Percentiles rank a stretch among this genome's conserved stretches.
Conservation (phyloP, 2,888 invertebrate genomes). For the Heteropelma amictum region DNA sequence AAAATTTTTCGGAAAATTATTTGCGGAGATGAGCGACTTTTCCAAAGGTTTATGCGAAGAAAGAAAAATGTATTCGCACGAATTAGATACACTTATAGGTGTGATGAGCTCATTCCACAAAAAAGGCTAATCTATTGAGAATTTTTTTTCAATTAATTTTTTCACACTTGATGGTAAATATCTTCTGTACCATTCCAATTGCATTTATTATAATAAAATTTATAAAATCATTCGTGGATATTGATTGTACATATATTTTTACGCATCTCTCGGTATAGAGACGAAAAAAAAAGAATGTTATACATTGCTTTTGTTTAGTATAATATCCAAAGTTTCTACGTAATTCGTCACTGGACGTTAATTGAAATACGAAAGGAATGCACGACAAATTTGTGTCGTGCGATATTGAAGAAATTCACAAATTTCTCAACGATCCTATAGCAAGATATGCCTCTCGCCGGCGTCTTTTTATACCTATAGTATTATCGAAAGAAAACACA, state of each 20-base stretch:
- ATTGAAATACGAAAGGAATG: background rate
- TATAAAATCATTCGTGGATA: conserved; percentile 12
- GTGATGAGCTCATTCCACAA: conserved; percentile 56
- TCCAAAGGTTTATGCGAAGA: too few species aligned
- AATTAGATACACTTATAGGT: background rate
- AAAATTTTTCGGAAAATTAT: conserved; percentile 18
- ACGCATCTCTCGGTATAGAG: background rate
- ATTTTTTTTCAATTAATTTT: background rate
- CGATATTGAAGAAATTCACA: background rate
- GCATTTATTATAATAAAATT: conserved; percentile 54
- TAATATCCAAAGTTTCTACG: background rate
- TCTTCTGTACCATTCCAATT: conserved; percentile 55
- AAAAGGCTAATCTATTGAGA: conserved; percentile 15
- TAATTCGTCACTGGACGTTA: conserved; percentile 11
- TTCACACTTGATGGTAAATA: conserved; percentile 21
- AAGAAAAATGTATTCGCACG: too few species aligned
- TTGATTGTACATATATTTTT: conserved; percentile 4
- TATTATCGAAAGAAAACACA: conserved; percentile 40
- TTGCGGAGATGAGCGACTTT: too few species aligned
- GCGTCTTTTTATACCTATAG: conserved; percentile 41
- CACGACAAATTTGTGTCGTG: background rate
- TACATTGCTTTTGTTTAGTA: background rate
- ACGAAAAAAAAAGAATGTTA: background rate
- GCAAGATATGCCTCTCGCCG: too few species aligned
- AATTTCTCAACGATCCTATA: too few species aligned